phyloP scores from a whole-genome alignment of 2,888 invertebrate species.

The Urechis unicinctus region DNA sequence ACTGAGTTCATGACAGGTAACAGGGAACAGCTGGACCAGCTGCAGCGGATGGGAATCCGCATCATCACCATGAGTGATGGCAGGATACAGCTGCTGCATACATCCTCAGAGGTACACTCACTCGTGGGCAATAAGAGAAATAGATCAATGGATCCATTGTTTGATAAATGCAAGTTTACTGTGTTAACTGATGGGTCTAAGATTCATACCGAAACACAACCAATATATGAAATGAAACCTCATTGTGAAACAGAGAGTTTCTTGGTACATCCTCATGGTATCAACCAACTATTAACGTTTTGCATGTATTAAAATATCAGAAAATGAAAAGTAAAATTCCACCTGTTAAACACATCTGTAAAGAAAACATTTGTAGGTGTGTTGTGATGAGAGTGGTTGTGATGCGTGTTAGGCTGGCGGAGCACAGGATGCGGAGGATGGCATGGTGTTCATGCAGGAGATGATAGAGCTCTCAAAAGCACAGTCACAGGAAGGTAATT shows the following conservation, averaged over 20 bases:
- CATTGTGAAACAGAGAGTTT: neutral
- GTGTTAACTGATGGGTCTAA: no score
- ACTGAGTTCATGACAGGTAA: constrained; percentile 66
- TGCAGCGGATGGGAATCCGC: constrained; percentile 91
- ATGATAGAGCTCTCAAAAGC: constrained; percentile 81
- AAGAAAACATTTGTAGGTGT: neutral
- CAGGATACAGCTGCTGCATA: constrained; percentile 81
- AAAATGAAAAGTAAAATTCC: no score
- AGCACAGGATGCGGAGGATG: constrained; percentile 81
- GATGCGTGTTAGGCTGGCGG: constrained; percentile 67
- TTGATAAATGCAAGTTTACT: no score
- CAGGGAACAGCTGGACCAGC: constrained; percentile 76
- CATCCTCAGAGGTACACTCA: constrained; percentile 65
- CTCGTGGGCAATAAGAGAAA: neutral
- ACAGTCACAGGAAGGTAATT: constrained; percentile 41
- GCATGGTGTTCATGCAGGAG: constrained; percentile 91
- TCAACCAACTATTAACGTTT: no score
- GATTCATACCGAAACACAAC: no score
- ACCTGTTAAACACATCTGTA: no score
- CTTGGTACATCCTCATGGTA: no score
- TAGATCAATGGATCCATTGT: no score
- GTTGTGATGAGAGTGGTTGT: neutral
- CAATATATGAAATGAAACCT: no score
- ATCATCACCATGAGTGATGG: constrained; percentile 84
- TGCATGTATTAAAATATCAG: no score